Conservation (phyloP, 2,888 invertebrate genomes). For the Bimastos eiseni region DNA sequence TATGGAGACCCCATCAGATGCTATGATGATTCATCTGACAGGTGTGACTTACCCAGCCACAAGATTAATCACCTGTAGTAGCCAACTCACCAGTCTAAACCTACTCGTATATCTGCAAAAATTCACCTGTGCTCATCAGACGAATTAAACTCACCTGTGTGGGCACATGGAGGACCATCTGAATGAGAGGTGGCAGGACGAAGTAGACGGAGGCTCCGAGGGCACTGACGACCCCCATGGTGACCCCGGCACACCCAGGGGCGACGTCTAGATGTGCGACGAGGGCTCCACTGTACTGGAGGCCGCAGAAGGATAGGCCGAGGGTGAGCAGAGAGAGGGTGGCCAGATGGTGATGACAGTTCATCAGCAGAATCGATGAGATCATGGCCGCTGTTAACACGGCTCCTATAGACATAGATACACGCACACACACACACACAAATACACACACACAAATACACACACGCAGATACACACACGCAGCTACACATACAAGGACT, state of each 20-base stretch:
- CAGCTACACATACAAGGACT: not conserved
- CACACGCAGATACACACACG: no score
- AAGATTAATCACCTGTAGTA: not conserved
- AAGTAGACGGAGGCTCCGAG: conserved; percentile 33
- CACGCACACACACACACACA: no score
- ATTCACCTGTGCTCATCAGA: not conserved
- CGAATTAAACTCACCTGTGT: not conserved
- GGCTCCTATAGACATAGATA: conserved; percentile 26
- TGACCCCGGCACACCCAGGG: conserved; percentile 22
- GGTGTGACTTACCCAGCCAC: no score
- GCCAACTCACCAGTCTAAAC: not conserved
- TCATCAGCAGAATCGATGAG: conserved; percentile 32
- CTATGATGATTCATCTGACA: no score
- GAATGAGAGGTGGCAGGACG: conserved; percentile 31
- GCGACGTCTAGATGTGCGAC: conserved; percentile 32
- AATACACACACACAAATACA: not conserved
- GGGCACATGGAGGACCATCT: conserved; percentile 22
- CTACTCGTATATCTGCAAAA: no score
- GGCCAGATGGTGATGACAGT: conserved; percentile 29
- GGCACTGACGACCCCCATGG: conserved; percentile 34
- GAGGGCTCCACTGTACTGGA: conserved; percentile 32
- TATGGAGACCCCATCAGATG: no score
- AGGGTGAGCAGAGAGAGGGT: conserved; percentile 29
- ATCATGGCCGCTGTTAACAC: conserved; percentile 31
- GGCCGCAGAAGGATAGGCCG: conserved; percentile 31